Base-by-base conservation (phyloP, 2,113 vertebrate genomes). In the Dissostichus mawsoni region DNA sequence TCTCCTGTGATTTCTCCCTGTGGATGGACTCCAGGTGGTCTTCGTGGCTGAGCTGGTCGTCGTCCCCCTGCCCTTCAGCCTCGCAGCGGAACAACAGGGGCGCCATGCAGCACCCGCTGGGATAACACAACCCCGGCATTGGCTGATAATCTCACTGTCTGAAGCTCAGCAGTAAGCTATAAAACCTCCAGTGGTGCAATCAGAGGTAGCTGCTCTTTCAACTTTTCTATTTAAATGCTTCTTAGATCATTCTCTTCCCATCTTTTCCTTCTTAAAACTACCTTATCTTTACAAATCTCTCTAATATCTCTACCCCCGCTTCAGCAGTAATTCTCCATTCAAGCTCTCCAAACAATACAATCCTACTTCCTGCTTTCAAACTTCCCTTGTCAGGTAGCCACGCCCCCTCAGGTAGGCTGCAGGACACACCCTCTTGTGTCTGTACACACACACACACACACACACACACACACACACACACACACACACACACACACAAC, bases 91-190 rank as follows among this genome's bases (percentile, higher is more conserved):
- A 87, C 51, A 89, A 29, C 69, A 92, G 68, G 3, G 90, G 92
- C 0, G 47, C 78, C 29, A 90, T 7, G 80, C 94, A 94, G 78
- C 93, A 94, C 45, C 69, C 75, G 6, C 76, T 83, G 63, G 17
- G 1, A 70, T 8, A 33, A 68, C 91, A 94, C 58, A 92, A 41
- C 4, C 76, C 53, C 4, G 36, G 76, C 93, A 94, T 94, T 17
- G 23, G 29, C 25, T 0, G 45, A 47, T 63, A 61, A 64, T 69
- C 73, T 83, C 53, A 68, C 74, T 25, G 44, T 16, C 61, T 25
- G 23, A 2, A 2, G 65, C 20, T 23, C 0, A 11, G 20, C n/a
- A 11, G 6, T 3, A 8, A 29, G 51, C 36, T 13, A 3, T 1
- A 47, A 12, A 2, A 25, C 9, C 50, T 45, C 50, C 59, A 8